Percentiles rank a stretch among this genome's conserved stretches.
phyloP scores from a whole-genome alignment of 2,113 vertebrate species.

The Larimichthys crocea region DNA sequence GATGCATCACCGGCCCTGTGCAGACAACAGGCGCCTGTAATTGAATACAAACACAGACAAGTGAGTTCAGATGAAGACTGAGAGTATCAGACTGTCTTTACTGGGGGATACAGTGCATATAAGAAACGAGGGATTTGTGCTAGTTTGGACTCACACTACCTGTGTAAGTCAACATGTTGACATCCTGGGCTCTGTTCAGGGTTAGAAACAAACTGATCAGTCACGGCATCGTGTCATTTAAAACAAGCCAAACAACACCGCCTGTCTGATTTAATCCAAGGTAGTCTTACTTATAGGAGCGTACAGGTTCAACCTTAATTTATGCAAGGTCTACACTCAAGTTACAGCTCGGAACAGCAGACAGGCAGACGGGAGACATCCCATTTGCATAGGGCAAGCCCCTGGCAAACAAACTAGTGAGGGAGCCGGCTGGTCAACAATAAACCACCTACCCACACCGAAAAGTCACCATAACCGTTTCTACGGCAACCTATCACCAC shows the following conservation, averaged over 20 bases:
- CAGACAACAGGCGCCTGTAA: too few species aligned
- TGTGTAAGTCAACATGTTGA: too few species aligned
- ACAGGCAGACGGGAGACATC: background rate
- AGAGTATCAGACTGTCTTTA: too few species aligned
- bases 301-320: background rate
- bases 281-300: background rate
- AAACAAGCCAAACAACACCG: background rate
- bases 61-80: too few species aligned
- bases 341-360: conserved; percentile 11
- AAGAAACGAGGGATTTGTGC: too few species aligned
- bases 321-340: conserved; percentile 4
- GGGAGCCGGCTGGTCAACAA: conserved; percentile 45
- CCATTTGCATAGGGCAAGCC: conserved; percentile 12
- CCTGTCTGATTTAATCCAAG: background rate
- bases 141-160: too few species aligned
- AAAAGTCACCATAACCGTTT: conserved; percentile 35
- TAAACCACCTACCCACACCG: conserved; percentile 35
- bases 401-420: conserved; percentile 8
- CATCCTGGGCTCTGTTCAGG: too few species aligned
- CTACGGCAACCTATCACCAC: conserved; percentile 56
- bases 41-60: too few species aligned
- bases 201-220: background rate
- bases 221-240: background rate
- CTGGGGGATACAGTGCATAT: too few species aligned
- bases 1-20: too few species aligned